Base-by-base conservation (phyloP, 2,113 vertebrate genomes). In the Centropristis striata region DNA sequence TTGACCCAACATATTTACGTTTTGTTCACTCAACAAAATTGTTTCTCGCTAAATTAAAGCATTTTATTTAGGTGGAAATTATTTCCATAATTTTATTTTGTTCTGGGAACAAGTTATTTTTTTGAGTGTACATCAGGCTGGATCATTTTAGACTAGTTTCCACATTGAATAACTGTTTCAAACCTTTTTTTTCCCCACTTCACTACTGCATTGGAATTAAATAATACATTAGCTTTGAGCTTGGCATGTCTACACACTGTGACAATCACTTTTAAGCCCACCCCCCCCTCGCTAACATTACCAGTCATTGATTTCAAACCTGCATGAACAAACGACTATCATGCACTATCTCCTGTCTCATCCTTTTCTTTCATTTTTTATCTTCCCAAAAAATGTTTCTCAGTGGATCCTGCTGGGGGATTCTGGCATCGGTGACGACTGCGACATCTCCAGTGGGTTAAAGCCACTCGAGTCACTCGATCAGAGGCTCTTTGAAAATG, bases 401-500 rank as follows among this genome's bases (percentile, higher is more conserved):
- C 27, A 75, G 39, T 55, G 42, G 75, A 78, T 78, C 50, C 14
- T 71, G 73, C 37, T 39, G 8, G 57, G 60, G 72, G 72, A 83
- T 71, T 69, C 51, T 53, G 69, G 53, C 16, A 53, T 25, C 37
- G 14, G 32, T 71, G 71, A 63, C 3, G 44, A 74, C 58, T 78
- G 60, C 13, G 7, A 64, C 67, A 55, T 27, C 64, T 81, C 41
- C 42, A n/a, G 47, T 23, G 57, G 55, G 66, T 75, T 61, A 53
- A 63, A 79, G 55, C 67, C 76, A 58, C 57, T 50, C 1, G 25
- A 77, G 58, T 57, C 76, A 20, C 49, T 25, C n/a, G 14, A 73
- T 76, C 46, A 84, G 58, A 71, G 49, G 58, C 54, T 81, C 68
- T 77, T 72, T 87, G 42, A 86, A 82, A 71, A 51, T 9, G 63